Base-by-base conservation (phyloP, 2,113 vertebrate species). In the Eclectus roratus region DNA sequence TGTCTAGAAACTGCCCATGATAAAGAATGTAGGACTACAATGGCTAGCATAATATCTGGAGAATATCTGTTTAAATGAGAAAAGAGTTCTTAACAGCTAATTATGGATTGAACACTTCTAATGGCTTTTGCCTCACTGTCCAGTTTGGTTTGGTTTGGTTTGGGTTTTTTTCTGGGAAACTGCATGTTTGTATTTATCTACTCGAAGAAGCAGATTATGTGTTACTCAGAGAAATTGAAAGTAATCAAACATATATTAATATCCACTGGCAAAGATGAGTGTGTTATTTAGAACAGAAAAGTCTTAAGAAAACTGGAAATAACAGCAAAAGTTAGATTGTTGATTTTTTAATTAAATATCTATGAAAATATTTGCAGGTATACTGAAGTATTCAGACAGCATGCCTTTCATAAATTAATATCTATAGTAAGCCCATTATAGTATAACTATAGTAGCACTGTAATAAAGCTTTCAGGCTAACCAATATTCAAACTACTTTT, bases 391-490 rank as follows among this genome's bases (percentile, higher is more conserved):
- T 27, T 55, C 35, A 83, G 13, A 11, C 47, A 85, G 4, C 17
- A 44, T 47, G 29, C 8, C 39, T 82, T 88, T 94, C 31, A 39
- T 80, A 94, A 71, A 55, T 64, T 55, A 78, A 47, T 4, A 64
- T 70, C 16, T 87, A 11, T 46, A 66, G 4, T 68, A 77, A 76
- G 60, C 66, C 84, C 16, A 15, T 85, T 91, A 61, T 47, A 44
- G 37, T 53, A 21, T 77, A 53, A 88, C 13, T 61, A 70, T 15
- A 73, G 20, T 49, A 64, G 44, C 33, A 64, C 17, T n/a, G n/a
- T 76, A 72, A 88, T 88, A 73, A 58, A 64, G 13, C 35, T 94
- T 94, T 84, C 43, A 74, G 65, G 37, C 13, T 92, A 96, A 95
- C 6, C 37, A 65, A 20, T 55, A 88, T 44, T 27, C 29, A 43